Conservation (phyloP, 2,797 vertebrate genomes). For the Eulemur rubriventer region DNA sequence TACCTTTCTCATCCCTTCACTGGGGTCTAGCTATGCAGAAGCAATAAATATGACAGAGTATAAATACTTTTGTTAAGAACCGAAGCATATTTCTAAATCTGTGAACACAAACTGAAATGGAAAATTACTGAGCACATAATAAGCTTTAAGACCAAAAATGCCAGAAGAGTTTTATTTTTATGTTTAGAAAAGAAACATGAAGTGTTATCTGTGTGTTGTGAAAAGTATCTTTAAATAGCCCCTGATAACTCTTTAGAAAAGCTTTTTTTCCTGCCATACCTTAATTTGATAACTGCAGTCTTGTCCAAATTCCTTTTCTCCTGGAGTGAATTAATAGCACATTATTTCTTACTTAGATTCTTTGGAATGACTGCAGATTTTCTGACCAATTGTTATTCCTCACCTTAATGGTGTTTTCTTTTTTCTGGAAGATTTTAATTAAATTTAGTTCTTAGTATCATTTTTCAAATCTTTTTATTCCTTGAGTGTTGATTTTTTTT, state of each 20-base stretch:
- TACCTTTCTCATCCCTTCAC: slow-evolving; percentile 50
- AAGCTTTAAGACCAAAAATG: slow-evolving; percentile 20
- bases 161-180: slow-evolving; percentile 56
- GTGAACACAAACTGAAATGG: slow-evolving; percentile 49
- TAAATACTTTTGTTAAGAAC: slow-evolving; percentile 68
- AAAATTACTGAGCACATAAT: slow-evolving; percentile 64
- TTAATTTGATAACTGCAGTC: background rate
- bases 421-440: background rate
- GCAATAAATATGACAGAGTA: slow-evolving; percentile 51
- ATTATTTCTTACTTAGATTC: background rate
- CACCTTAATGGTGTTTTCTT: background rate
- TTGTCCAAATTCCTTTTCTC: background rate
- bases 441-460: background rate
- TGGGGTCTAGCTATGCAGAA: slow-evolving; percentile 27
- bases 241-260: background rate
- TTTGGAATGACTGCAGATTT: background rate
- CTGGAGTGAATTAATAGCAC: background rate
- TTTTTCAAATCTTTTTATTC: background rate
- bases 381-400: background rate
- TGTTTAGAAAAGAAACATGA: slow-evolving; percentile 58
- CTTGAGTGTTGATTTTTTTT: background rate
- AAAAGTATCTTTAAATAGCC: slow-evolving; percentile 43
- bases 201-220: slow-evolving; percentile 49
- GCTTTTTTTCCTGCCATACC: background rate
- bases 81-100: slow-evolving; percentile 45